phyloP scores from a whole-genome alignment of 1,140 invertebrate species.

The Oppia nitens region DNA sequence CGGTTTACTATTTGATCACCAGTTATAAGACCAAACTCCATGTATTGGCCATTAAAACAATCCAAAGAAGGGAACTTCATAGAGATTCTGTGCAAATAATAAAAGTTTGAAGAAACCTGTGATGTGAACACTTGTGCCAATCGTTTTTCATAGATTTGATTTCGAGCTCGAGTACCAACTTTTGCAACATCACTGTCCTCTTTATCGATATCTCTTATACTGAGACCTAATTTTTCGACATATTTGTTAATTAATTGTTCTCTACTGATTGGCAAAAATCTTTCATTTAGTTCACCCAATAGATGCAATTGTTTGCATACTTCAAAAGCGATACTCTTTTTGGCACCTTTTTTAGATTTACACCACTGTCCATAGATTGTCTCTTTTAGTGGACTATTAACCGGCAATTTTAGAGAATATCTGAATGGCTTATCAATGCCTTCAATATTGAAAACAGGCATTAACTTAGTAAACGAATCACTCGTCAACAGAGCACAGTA shows the following conservation, averaged over 20 bases:
- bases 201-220: background rate
- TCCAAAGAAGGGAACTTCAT: background rate
- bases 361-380: slow-evolving; percentile 30
- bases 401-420: slow-evolving; percentile 25
- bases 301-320: slow-evolving; percentile 29
- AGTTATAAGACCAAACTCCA: background rate
- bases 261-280: background rate
- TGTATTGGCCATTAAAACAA: background rate
- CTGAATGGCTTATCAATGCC: slow-evolving; percentile 6
- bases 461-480: slow-evolving; percentile 32
- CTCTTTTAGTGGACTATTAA: slow-evolving; percentile 34
- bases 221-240: background rate
- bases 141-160: background rate
- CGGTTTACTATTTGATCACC: background rate
- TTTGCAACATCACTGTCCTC: too few species aligned
- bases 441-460: slow-evolving; percentile 26
- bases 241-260: slow-evolving; percentile 26
- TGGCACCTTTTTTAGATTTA: slow-evolving; percentile 26
- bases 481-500: slow-evolving; percentile 30
- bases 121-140: background rate
- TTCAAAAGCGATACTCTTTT: slow-evolving; percentile 31
- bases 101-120: background rate
- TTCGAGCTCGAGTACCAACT: background rate
- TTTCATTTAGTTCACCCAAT: slow-evolving; percentile 22
- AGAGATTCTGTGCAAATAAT: background rate